Evolutionary conservation across 2,113 vertebrate genomes (phyloP), one percentile per base, ranked within the genome.

Genomic region (Columba janthina): DNA sequence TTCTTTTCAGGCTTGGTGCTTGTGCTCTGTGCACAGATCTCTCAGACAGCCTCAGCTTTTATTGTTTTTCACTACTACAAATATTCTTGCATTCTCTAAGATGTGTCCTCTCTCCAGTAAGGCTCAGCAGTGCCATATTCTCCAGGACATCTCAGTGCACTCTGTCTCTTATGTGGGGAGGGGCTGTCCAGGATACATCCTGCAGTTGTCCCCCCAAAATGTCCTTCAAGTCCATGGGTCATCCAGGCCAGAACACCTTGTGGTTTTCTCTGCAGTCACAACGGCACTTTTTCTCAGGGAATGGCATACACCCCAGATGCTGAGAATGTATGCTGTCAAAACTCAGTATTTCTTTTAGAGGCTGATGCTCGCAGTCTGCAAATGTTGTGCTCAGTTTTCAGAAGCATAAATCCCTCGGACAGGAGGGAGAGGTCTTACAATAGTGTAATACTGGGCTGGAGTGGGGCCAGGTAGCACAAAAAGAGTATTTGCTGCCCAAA

Each of bases 181-280:
- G n/a, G 38, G 19, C 48, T 1, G 1, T 29, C 28, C 2, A 5
- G 25, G n/a, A 19, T 58, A 13, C 24, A 36, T 22, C 19, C 61
- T 20, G n/a, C 9, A 14, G 7, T 48, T 4, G 2, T 57, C 19
- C 4, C 1, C 29, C 9, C 6, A 4, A 3, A 1, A 1, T 18
- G 4, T 64, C 12, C n/a, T 88, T 46, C 42, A 58, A 18, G 15
- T 38, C 16, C 0, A 0, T n/a, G 36, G 12, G 5, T 85, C 29
- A 31, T n/a, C 56, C 42, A 67, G n/a, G 21, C 19, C 28, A 40
- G 36, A 74, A 24, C 15, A n/a, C 12, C 11, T 32, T 32, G 26
- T 7, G 12, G 28, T 14, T 77, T 85, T 34, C 29, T 62, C n/a
- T 79, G 38, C 38, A 46, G 20, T 51, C 22, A 21, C 6, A 3